A percentile compares a stretch with the other conserved stretches of the same genome.
phyloP scores from a whole-genome alignment of 2,888 invertebrate species.

The Tupiocoris notatus region DNA sequence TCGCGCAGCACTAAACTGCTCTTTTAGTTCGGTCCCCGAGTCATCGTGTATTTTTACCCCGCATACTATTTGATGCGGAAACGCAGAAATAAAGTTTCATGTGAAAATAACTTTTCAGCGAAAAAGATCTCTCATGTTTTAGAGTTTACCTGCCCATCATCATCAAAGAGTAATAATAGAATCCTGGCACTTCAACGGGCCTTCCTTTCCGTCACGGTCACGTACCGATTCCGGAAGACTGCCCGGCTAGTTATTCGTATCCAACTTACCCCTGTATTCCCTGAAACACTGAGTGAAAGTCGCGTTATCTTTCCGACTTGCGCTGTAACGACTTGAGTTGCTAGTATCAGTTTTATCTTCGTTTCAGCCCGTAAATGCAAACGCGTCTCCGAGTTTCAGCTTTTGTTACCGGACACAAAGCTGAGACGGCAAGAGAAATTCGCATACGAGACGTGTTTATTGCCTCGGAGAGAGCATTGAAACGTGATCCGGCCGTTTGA shows the following conservation, averaged over 20 bases:
- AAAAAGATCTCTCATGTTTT: neutral
- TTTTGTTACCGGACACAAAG: neutral
- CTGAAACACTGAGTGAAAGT: neutral
- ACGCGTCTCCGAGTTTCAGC: neutral
- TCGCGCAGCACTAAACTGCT: neutral
- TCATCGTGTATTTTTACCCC: neutral
- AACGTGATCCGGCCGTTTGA: neutral
- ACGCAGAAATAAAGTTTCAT: neutral
- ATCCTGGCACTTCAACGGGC: neutral
- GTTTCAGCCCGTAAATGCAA: neutral
- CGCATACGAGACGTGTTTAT: neutral
- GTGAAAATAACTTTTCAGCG: neutral
- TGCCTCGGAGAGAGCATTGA: neutral
- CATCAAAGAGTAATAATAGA: neutral
- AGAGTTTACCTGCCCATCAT: neutral
- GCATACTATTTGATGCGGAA: neutral
- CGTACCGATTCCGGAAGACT: neutral
- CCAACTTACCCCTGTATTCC: neutral
- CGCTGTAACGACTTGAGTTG: neutral
- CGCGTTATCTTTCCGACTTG: neutral
- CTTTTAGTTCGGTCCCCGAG: neutral
- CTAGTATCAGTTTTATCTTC: neutral
- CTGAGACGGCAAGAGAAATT: neutral
- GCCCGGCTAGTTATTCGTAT: neutral
- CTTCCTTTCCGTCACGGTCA: neutral